Evolutionary conservation across 2,797 vertebrate genomes (phyloP).

Genomic region (Pseudopleuronectes americanus): DNA sequence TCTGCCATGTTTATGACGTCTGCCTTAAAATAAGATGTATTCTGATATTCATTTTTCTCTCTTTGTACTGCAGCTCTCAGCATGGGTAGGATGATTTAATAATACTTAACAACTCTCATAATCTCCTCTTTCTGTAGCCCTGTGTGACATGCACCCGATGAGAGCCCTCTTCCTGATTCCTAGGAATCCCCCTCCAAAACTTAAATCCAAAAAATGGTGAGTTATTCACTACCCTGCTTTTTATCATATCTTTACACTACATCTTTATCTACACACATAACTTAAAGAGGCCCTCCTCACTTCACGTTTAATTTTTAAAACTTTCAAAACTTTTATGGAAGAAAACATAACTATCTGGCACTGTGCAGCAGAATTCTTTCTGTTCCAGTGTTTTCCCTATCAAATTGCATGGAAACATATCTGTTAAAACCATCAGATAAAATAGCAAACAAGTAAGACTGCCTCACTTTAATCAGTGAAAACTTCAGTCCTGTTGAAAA

Average conservation of each 20-base stretch:
- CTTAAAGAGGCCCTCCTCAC: not conserved
- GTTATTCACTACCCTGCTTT: slow-evolving; percentile 35
- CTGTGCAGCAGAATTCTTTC: not conserved
- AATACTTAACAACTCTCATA: slow-evolving; percentile 18
- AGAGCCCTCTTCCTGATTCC: slow-evolving; percentile 95
- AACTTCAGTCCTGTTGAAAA: not conserved
- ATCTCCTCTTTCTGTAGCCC: slow-evolving; percentile 78
- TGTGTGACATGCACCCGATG: slow-evolving; percentile 98
- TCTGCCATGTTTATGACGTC: slow-evolving; percentile 34
- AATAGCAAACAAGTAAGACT: slow-evolving; percentile 1
- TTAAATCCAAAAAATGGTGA: slow-evolving; percentile 97
- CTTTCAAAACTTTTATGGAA: not conserved
- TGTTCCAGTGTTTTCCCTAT: not conserved
- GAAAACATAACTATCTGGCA: not conserved
- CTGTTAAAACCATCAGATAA: not conserved
- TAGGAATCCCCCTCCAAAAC: slow-evolving; percentile 93
- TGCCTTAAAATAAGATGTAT: slow-evolving; percentile 15
- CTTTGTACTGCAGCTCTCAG: slow-evolving; percentile 18
- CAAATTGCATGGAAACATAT: slow-evolving; percentile 4
- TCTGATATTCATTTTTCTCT: slow-evolving; percentile 8
- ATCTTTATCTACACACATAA: too few relatives aligned
- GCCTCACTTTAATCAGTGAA: not conserved
- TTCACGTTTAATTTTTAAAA: slow-evolving; percentile 3
- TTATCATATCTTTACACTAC: not conserved
- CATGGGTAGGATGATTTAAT: slow-evolving; percentile 15